Percentiles rank a stretch among this genome's conserved stretches.
These are phyloP conservation scores for Aphelocoma californica DNA, from an alignment of 2,797 vertebrate species.

Conservation along the genomic window DNA sequence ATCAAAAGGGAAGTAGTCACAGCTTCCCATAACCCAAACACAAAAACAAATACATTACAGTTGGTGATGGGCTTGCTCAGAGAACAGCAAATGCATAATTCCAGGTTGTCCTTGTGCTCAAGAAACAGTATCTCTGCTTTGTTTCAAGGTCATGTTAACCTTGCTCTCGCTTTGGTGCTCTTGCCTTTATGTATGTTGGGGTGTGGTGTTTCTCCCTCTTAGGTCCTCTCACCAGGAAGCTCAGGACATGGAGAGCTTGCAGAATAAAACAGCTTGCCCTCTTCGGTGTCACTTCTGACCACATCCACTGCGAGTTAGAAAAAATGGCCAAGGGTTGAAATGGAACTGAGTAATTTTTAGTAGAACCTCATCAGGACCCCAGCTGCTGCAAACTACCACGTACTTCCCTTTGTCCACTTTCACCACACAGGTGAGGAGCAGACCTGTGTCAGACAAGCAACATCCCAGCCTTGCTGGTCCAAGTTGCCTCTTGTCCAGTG, in stretches of 20 bases:
- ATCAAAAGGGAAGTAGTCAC: not conserved
- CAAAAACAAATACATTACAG: not conserved
- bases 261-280: not conserved
- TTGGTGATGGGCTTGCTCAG: not conserved
- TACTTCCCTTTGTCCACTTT: not conserved
- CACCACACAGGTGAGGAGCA: accelerated
- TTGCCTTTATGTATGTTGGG: not conserved
- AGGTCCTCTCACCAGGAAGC: not conserved
- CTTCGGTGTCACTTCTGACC: not conserved
- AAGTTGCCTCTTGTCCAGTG: not conserved
- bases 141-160: not conserved
- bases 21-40: not conserved
- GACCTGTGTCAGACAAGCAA: not conserved
- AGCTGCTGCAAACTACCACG: accelerated
- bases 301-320: not conserved
- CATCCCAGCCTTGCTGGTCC: not conserved
- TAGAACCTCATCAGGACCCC: not conserved
- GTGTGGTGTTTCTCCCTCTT: not conserved
- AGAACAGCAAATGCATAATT: not conserved
- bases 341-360: not conserved
- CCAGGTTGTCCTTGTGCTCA: not conserved
- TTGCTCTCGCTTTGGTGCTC: not conserved
- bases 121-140: not conserved
- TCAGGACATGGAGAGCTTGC: not conserved
- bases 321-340: not conserved